Evolutionary conservation across 2,797 vertebrate species (phyloP), one percentile per base, ranked within the genome.

Genomic region (Takifugu rubripes): DNA sequence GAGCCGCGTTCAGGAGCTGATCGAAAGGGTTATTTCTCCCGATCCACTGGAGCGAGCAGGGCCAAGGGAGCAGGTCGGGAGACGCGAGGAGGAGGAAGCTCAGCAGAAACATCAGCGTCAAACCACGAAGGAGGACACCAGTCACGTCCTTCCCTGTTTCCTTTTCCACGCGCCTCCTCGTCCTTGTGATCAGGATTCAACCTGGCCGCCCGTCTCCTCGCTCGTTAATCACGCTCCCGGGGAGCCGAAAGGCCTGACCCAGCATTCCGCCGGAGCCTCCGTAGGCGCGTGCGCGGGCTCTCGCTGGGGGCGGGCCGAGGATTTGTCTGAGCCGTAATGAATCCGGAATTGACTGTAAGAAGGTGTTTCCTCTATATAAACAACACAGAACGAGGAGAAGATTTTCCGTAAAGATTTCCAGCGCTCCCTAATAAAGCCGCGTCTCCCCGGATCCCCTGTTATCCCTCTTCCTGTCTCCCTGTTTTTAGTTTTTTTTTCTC

Each of bases 141-240:
- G 2, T 40, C 10, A 1, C 36, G 2, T 14, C 36, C 1, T 11
- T 40, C 25, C 5, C 40, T 54, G 42, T 47, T 16, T 56, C 43
- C 26, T 25, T 26, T 54, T 65, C 51, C 54, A 27, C 73, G 68
- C 74, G 74, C 84, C 60, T 61, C 40, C 68, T 27, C 61, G 85
- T 87, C 88, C 87, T 29, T 89, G 66, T 82, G 81, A 90, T 89
- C 88, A 76, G 83, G 78, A 87, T 89, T 84, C 86, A 72, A 72
- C 72, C 56, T 15, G 69, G 61, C 66, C 64, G 79, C 79, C 74
- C 54, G 69, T 84, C 86, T 84, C 78, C 77, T 76, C 64, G 64
- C 85, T 88, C 87, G 87, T 89, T 91, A 89, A 87, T 87, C 88
- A 89, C 74, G 53, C 82, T 78, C 70, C 31, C 78, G 81, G 71